Evolutionary conservation across 2,888 invertebrate genomes (phyloP).

Genomic region (Nymphalis urticae): DNA sequence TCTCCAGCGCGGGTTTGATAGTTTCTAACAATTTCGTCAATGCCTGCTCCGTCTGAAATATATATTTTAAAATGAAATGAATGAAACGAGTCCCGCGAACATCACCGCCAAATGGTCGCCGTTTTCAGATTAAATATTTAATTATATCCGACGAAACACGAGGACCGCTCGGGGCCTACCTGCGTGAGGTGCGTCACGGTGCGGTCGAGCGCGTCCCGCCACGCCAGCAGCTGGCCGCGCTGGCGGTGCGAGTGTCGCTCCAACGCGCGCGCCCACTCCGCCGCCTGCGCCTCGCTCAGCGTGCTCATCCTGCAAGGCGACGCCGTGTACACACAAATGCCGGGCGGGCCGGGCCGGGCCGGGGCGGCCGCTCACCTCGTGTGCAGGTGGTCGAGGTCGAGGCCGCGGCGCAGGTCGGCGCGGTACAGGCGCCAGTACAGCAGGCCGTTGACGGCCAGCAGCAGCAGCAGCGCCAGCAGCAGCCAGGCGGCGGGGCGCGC

Average conservation of each 20-base stretch:
- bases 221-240: conserved; percentile 89
- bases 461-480: conserved; percentile 82
- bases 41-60: conserved; percentile 87
- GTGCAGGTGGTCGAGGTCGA: conserved; percentile 2
- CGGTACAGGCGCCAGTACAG: conserved; percentile 92
- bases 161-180: conserved; percentile 63
- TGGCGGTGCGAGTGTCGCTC: conserved; percentile 91
- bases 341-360: not conserved
- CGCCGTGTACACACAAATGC: too few species aligned
- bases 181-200: conserved; percentile 87
- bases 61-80: too few species aligned
- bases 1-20: conserved; percentile 72
- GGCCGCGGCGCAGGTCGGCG: conserved; percentile 10
- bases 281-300: conserved; percentile 49
- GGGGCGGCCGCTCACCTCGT: not conserved
- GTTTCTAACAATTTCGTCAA: conserved; percentile 86
- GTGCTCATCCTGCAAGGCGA: conserved; percentile 30
- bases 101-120: too few species aligned
- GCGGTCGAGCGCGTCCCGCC: conserved; percentile 88
- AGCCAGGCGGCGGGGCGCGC: conserved; percentile 56
- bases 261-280: conserved; percentile 90
- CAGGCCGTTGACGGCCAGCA: conserved; percentile 84
- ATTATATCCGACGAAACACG: too few species aligned
- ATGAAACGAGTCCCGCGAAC: too few species aligned
- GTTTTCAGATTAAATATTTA: too few species aligned